Base-by-base conservation (phyloP, 2,888 invertebrate species). In the Mesopsocus fuscifrons region DNA sequence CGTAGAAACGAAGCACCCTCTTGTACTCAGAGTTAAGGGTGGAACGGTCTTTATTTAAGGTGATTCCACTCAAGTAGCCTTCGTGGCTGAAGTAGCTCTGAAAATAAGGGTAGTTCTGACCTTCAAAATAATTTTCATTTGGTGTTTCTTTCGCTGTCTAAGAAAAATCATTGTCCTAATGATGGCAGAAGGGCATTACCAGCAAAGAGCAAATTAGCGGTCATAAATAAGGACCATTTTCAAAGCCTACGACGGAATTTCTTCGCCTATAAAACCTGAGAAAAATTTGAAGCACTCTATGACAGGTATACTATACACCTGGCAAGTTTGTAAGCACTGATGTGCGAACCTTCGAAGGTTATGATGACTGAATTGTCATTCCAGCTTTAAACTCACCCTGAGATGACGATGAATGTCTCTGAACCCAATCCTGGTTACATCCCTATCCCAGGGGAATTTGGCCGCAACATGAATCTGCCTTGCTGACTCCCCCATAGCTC, bases 31-130 rank as follows among this genome's bases (percentile, higher is more conserved):
- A 66, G 30, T 73, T 73, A 38, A 87, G 70, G 3, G 74, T 75
- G 1, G 83, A 77, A 55, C 82, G 80, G 53, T 78, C 79, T 48
- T 77, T 75, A 59, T 78, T 85, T 32, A 87, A 63, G 6, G 80
- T 80, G 45, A 85, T 61, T 1, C 85, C 85, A 11, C 81, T 81
- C 2, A 85, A 64, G 49, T 84, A 84, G 31, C 84, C 84, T 55
- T 85, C 82, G 52, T 76, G 74, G 46, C 82, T 78, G 53, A 85
- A 80, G 57, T 85, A 85, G 41, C 80, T 84, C 85, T 80, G 66
- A 46, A 65, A 60, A 46, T 30, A n/a, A n/a, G n/a, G n/a, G 2
- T 17, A 23, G n/a, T 38, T 17, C n/a, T 26, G 17, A 1, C 11
- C 16, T 9, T 34, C 6, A 11, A 9, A 6, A 6, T 13, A 32